A percentile compares a stretch with the other conserved stretches of the same genome.
Evolutionary conservation across 2,888 invertebrate species (phyloP).

Genomic region (Galeopsomyia nigrocyanea): DNA sequence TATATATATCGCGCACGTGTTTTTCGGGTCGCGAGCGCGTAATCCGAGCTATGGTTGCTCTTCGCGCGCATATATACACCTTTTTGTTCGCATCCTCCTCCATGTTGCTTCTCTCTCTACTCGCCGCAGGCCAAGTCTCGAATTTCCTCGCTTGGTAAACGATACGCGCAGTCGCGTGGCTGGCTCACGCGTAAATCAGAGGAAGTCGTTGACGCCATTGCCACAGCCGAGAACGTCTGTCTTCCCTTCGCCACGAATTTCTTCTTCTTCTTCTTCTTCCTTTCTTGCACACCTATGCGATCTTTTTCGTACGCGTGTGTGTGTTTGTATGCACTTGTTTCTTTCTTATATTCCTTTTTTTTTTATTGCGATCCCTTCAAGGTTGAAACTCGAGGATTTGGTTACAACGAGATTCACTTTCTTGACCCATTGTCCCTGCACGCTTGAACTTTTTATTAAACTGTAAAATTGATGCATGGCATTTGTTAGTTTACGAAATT

Average conservation of each 20-base stretch:
- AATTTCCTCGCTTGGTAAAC: slow-evolving; percentile 44
- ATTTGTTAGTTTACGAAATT: too few species aligned
- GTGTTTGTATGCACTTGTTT: too few species aligned
- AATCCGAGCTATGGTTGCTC: slow-evolving; percentile 30
- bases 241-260: neutral
- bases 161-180: slow-evolving; percentile 33
- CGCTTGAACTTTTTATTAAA: neutral
- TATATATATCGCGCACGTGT: slow-evolving; percentile 10
- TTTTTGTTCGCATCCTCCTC: slow-evolving; percentile 26
- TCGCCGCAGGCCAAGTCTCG: slow-evolving; percentile 23
- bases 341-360: too few species aligned
- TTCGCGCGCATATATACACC: slow-evolving; percentile 7
- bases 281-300: neutral
- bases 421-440: neutral
- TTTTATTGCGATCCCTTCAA: too few species aligned
- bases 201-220: slow-evolving; percentile 28
- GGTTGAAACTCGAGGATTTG: neutral
- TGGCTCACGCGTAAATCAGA: slow-evolving; percentile 36
- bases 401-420: neutral
- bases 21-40: slow-evolving; percentile 25
- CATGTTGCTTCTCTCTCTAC: slow-evolving; percentile 11
- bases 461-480: neutral
- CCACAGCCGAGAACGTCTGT: neutral
- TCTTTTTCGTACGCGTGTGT: neutral
- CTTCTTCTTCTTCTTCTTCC: slow-evolving; percentile 1